Evolutionary conservation across 2,113 vertebrate genomes (phyloP), one percentile per base, ranked within the genome.

Genomic region (Euleptes europaea): DNA sequence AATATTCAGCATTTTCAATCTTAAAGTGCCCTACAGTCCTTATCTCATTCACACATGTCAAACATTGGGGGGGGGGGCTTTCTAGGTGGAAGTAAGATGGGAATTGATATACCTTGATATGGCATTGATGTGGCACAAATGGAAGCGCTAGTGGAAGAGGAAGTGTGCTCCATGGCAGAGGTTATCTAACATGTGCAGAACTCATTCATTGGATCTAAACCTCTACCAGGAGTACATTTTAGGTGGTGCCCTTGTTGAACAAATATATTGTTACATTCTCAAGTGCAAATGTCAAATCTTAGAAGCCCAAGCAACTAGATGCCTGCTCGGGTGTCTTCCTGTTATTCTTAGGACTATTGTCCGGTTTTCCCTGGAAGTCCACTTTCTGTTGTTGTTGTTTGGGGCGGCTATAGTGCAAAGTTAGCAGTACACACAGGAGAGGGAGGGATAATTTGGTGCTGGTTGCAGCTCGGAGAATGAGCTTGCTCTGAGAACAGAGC

Each of bases 371-470:
- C 35, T 70, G 17, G 69, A 35, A 70, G 69, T 38, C 60, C 60
- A 19, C 35, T 38, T 70, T 70, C n/a, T 70, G 14, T 33, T 21
- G 33, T n/a, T n/a, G n/a, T n/a, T n/a, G n/a, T n/a, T n/a, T n/a
- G 14, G 17, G 33, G 35, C 11, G 33, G 4, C 19, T 2, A 9
- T 28, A 47, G 19, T 47, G 5, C 42, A 47, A 78, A 38, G 82
- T 84, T 71, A 84, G 70, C 67, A 89, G 71, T n/a, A n/a, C 71
- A 44, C 66, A 60, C 54, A 70, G 51, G 66, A 66, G 54, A 49
- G 19, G 63, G 71, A 57, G 31, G 63, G 42, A 23, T 82, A 80
- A 85, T 86, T 88, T 82, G 54, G 69, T 65, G 72, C 26, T 86
- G 81, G 17, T 11, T 54, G 40, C 40, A 47, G 80, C 75, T 75